Base-by-base conservation (phyloP, 2,888 invertebrate species). In the Idaea biselata region DNA sequence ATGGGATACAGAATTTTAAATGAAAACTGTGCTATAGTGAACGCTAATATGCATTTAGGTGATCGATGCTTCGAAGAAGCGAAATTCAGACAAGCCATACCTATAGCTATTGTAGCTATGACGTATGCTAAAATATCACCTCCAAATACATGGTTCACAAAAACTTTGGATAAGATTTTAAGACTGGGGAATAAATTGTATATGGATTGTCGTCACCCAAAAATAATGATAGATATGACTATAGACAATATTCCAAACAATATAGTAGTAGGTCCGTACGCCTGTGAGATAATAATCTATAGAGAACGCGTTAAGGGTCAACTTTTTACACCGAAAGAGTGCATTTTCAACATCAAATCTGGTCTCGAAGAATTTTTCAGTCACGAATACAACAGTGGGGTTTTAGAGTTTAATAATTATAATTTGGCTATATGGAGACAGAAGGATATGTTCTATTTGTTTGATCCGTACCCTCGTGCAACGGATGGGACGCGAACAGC, bases 81-180 rank as follows among this genome's bases (percentile, higher is more conserved):
- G 0, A 90, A 93, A 63, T 94, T 90, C 69, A 93, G 94, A 61
- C 94, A 95, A 68, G 94, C 95, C 0, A 76, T 95, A 62, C 85
- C 95, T 0, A 94, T 94, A 65, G 91, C 94, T 0, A 83, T 94
- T 0, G 90, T 94, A 6, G 94, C 94, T 3, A 84, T 95, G 82
- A 93, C 95, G 0, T 95, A 95, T 70, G 91, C 95, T 0, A 93
- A 94, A 74, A 94, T 95, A 68, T 94, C 95, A 2, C 94, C 94
- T 0, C 93, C 95, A 0, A 94, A 93, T 60, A 89, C 93, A 0
- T 94, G 94, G 94, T 93, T 92, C 70, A 88, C 89, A 7, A 93
- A 89, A 64, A 94, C 94, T 0, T 69, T 94, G 0, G 94, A 94
- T 73, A 94, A 94, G 80, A 89, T 94, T 60, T 77, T 94, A 73